Conservation (phyloP, 2,113 vertebrate genomes). For the Cephalophus harveyi region DNA sequence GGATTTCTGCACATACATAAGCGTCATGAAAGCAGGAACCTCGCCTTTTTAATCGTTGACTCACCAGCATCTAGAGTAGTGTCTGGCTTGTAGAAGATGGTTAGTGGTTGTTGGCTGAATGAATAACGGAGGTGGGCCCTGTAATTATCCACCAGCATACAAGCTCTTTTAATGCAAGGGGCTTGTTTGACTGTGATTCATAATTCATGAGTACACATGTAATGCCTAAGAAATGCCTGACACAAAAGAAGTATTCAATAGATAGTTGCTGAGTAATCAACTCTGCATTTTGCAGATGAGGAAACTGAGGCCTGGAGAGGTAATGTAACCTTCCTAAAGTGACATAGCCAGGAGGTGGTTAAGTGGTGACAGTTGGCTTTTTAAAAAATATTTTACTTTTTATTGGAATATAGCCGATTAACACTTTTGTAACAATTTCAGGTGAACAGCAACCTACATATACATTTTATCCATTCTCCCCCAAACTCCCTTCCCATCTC, state of each 20-base stretch:
- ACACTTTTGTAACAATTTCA: background rate
- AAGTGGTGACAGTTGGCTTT: background rate
- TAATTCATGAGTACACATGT: background rate
- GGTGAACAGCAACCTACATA: background rate
- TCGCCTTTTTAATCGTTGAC: background rate
- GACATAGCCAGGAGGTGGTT: background rate
- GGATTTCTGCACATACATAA: background rate
- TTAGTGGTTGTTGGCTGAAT: background rate
- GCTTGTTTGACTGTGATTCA: background rate
- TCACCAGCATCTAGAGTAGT: background rate
- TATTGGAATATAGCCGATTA: background rate
- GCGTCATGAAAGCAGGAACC: background rate
- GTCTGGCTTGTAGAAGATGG: background rate
- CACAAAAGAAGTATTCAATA: background rate
- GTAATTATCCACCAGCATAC: background rate
- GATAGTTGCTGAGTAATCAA: background rate
- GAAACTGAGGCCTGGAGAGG: background rate
- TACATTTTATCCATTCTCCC: background rate
- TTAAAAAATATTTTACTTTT: background rate
- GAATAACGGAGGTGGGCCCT: accelerated
- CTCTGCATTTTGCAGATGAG: background rate
- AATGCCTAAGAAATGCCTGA: background rate
- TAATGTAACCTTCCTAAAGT: background rate
- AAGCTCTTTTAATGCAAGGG: background rate
- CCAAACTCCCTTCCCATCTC: background rate